Conservation (phyloP, 2,888 invertebrate species). For the Dryobotodes eremita region DNA sequence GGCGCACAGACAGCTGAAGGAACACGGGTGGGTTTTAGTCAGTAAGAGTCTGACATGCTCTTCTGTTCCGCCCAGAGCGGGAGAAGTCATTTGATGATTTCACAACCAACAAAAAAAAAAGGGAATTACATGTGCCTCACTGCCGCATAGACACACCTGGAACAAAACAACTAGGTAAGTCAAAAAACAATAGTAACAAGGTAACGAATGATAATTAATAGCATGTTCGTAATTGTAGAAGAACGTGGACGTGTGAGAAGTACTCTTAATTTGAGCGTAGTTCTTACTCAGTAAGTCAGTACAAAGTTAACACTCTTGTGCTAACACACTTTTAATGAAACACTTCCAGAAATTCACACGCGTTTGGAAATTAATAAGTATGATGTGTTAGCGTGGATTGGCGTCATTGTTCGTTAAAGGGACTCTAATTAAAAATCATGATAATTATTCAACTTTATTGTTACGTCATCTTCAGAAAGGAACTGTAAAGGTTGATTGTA, state of each 20-base stretch:
- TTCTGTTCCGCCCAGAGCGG: too few species aligned
- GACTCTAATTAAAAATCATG: conserved; percentile 1
- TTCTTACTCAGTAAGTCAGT: conserved; percentile 21
- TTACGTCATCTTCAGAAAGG: not conserved
- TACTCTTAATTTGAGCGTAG: conserved; percentile 20
- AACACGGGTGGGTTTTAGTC: too few species aligned
- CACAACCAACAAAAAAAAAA: too few species aligned
- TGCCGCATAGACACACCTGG: not conserved
- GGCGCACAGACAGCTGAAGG: too few species aligned
- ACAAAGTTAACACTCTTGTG: conserved; percentile 31
- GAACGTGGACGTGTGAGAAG: conserved; percentile 21
- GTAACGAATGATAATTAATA: conserved; percentile 26
- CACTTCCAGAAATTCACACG: conserved; percentile 43
- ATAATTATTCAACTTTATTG: not conserved
- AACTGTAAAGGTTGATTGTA: not conserved
- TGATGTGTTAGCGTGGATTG: conserved; percentile 11
- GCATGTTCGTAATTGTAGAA: conserved; percentile 19
- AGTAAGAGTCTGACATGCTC: too few species aligned
- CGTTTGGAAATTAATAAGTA: conserved; percentile 17
- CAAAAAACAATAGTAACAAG: not conserved
- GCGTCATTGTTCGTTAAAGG: not conserved
- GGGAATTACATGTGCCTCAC: not conserved
- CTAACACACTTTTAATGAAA: conserved; percentile 34
- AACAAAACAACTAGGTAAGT: not conserved
- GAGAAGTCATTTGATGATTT: too few species aligned